Base-by-base conservation (phyloP, 2,113 vertebrate genomes). In the Galemys pyrenaicus region DNA sequence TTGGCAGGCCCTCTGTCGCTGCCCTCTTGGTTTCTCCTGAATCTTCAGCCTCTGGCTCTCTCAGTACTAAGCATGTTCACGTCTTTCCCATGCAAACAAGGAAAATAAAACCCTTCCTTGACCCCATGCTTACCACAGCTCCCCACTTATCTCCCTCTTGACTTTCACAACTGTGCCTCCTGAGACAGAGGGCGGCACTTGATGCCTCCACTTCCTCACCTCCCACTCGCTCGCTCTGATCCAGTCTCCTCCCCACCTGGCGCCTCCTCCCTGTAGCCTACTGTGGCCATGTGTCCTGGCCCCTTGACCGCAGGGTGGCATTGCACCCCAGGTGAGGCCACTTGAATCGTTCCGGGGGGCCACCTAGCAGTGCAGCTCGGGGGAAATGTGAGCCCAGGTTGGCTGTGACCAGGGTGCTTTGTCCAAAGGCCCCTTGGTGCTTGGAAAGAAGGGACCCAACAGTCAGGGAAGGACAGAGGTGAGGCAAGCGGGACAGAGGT, bases 101-200 rank as follows among this genome's bases (percentile, higher is more conserved):
- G 37, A 89, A 91, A 81, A 13, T 9, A 54, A 82, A 83, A 51
- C 22, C 58, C 78, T 54, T 9, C 89, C 71, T 79, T 70, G 84
- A 89, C 8, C 79, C 71, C 35, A 5, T 0, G 0, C 20, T n/a
- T 86, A 30, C 37, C 28, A 2, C 60, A 35, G 39, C 75, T 73
- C 8, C n/a, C 84, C 93, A 78, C 32, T 90, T 44, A 81, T 56
- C 78, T 39, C 56, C 44, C 41, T 92, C 65, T 64, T 32, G 90
- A 44, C 64, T 83, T 90, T 95, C 93, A 16, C 83, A 85, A 8
- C 19, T 4, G 1, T 2, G 26, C 58, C 10, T 91, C 62, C 12
- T 28, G 26, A 77, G 51, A 62, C 81, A 54, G 30, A 90, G 1
- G 44, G n/a, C 39, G 71, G 32, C 12, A 62, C 49, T 67, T 41